Evolutionary conservation across 2,888 invertebrate genomes (phyloP).

Genomic region (Lobophora halterata): DNA sequence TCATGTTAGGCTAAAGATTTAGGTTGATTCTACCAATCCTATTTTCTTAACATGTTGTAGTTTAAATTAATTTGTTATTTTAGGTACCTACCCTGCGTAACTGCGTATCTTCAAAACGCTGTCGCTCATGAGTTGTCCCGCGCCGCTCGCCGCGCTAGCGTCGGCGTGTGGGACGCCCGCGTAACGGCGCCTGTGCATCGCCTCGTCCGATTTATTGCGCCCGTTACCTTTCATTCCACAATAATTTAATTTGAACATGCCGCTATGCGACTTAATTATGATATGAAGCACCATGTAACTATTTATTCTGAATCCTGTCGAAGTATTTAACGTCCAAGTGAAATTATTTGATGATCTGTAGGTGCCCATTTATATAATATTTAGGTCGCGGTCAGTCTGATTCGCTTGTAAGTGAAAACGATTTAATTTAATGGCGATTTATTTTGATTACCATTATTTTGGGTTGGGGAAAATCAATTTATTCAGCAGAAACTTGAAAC

Average conservation of each 20-base stretch:
- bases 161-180: slow-evolving; percentile 32
- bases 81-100: no score
- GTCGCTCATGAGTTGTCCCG: no score
- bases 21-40: no score
- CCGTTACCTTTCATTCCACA: slow-evolving; percentile 68
- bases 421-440: slow-evolving; percentile 13
- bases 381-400: neutral
- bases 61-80: no score
- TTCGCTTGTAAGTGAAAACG: slow-evolving; percentile 6
- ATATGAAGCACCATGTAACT: slow-evolving; percentile 46
- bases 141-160: slow-evolving; percentile 2
- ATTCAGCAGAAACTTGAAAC: no score
- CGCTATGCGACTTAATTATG: slow-evolving; percentile 65
- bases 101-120: no score
- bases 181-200: slow-evolving; percentile 58
- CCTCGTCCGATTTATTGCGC: slow-evolving; percentile 53
- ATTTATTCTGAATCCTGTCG: slow-evolving; percentile 15
- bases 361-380: slow-evolving; percentile 2
- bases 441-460: slow-evolving; percentile 3
- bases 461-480: neutral
- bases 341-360: slow-evolving; percentile 11
- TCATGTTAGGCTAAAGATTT: no score
- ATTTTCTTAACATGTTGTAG: no score
- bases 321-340: neutral
- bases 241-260: slow-evolving; percentile 73